Base-by-base conservation (phyloP, 2,113 vertebrate genomes). In the Tricholaema leucomelas region DNA sequence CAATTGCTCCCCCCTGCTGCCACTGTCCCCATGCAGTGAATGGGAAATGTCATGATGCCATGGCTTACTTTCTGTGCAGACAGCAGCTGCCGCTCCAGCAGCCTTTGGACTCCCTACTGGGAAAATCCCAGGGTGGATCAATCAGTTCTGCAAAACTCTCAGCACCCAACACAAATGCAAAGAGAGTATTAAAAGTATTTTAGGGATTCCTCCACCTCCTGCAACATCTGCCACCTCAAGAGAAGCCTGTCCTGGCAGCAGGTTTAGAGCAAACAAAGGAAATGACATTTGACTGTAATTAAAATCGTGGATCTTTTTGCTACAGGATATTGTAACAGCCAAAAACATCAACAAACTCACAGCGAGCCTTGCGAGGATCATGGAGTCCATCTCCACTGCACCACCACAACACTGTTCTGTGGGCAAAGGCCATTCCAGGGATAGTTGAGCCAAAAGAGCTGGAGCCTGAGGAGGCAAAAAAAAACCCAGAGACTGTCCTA, bases 101-200 rank as follows among this genome's bases (percentile, higher is more conserved):
- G 11, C 70, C 46, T 13, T 14, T 38, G 15, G 24, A 3, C 17
- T 18, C 31, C 40, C 36, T 6, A 0, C 42, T 28, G 48, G 58
- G 40, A 50, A 44, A 72, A 82, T 6, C 18, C 63, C 24, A 10
- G 66, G 35, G 33, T 79, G 72, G 6, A 27, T 16, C 63, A 1
- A 4, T 9, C 25, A 1, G n/a, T 8, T 36, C 75, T 38, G 61
- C 44, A 10, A 14, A 85, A 33, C 21, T 46, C 85, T 10, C 42
- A 44, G 42, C 42, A 42, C 42, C 10, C 69, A 38, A 24, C 0
- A 0, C 12, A 88, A 52, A 35, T 0, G 2, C 31, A 61, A 50
- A 38, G 5, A 15, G 25, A 71, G 27, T 17, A 17, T 7, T 81
- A 14, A 33, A 64, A 48, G 50, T 15, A 10, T 59, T 46, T 15